phyloP scores from a whole-genome alignment of 2,797 vertebrate species.

The Sebastes matsubarae region DNA sequence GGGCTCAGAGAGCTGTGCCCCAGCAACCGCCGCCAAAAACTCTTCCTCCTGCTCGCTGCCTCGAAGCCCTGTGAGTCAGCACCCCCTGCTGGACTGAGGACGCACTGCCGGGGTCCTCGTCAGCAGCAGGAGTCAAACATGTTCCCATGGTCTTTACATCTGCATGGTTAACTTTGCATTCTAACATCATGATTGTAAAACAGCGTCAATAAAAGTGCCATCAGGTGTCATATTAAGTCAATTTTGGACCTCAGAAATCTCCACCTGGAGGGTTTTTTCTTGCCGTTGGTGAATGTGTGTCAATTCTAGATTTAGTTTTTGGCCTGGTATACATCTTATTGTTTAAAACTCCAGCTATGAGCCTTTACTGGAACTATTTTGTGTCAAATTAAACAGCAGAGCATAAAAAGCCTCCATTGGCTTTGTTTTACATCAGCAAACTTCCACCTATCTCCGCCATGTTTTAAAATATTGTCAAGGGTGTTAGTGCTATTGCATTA shows the following conservation, averaged over 20 bases:
- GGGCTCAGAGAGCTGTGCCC: slow-evolving; percentile 81
- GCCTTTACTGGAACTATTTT: not conserved
- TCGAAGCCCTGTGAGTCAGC: slow-evolving; percentile 81
- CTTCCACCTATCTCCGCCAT: not conserved
- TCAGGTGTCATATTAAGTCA: not conserved
- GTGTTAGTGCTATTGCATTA: not conserved
- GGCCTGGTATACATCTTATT: not conserved
- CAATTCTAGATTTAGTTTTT: not conserved
- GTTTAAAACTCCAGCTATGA: not conserved
- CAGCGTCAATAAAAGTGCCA: not conserved
- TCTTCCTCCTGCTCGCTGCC: slow-evolving; percentile 34
- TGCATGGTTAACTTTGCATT: not conserved
- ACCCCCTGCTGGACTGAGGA: slow-evolving; percentile 76
- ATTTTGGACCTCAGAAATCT: not conserved
- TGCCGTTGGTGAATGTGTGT: not conserved
- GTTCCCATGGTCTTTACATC: not conserved
- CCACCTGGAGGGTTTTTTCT: not conserved
- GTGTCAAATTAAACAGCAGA: not conserved
- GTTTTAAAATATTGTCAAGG: not conserved
- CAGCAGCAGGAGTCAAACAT: not conserved
- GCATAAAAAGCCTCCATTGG: not conserved
- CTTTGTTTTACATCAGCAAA: not conserved
- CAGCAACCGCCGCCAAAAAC: slow-evolving; percentile 66
- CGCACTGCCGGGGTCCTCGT: not conserved
- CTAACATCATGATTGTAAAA: not conserved